phyloP scores from a whole-genome alignment of 2,888 invertebrate genomes.

The Scaptomyza reducta region DNA sequence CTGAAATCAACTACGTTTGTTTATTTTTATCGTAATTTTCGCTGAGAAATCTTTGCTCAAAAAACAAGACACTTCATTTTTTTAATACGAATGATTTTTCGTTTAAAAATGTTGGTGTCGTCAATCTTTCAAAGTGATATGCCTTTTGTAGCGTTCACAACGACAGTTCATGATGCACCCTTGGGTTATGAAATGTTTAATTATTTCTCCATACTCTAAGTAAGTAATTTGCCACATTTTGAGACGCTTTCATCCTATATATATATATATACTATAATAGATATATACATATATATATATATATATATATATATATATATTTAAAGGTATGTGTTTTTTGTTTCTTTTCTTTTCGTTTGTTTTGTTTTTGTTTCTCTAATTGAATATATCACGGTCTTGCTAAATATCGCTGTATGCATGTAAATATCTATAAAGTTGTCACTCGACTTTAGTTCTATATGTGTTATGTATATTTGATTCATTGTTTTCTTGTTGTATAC shows the following conservation, averaged over 20 bases:
- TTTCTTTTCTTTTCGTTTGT: too few relatives aligned
- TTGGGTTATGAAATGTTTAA: conserved; percentile 48
- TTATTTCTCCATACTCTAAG: conserved; percentile 38
- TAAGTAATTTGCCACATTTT: conserved; percentile 70
- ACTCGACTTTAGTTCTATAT: conserved; percentile 54
- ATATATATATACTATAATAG: conserved; percentile 42
- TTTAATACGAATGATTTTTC: conserved; percentile 29
- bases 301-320: conserved; percentile 44
- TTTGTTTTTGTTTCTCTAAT: conserved; percentile 55
- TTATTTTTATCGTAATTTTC: conserved; percentile 30
- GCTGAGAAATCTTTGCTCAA: conserved; percentile 35
- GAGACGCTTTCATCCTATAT: conserved; percentile 64
- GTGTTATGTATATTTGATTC: conserved; percentile 36
- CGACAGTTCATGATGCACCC: conserved; percentile 58
- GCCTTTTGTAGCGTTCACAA: conserved; percentile 72
- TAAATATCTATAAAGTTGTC: conserved; percentile 72
- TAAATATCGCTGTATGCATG: conserved; percentile 74
- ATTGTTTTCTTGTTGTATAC: conserved; percentile 37
- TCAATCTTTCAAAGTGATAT: conserved; percentile 70
- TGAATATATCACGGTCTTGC: conserved; percentile 79
- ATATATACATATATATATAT: conserved; percentile 63
- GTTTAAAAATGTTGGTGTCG: conserved; percentile 31
- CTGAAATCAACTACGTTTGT: conserved; percentile 49
- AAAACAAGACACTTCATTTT: conserved; percentile 51
- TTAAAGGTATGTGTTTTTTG: conserved; percentile 49